These are phyloP conservation scores for Clarias batrachus DNA, from an alignment of 2,113 vertebrate species.

Conservation along the genomic window DNA sequence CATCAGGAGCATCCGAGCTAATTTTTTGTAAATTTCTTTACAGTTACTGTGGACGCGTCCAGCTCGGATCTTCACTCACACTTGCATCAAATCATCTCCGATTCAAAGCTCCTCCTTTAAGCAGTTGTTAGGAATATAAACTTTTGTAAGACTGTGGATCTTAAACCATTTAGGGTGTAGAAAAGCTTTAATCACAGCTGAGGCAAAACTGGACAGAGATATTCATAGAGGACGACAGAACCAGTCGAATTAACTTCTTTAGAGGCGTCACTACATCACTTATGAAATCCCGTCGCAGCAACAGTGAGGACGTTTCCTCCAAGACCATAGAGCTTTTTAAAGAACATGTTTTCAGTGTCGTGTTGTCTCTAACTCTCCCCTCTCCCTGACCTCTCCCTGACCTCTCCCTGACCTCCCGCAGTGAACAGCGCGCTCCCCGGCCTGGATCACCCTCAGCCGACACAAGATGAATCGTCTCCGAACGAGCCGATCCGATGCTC, in stretches of 20 bases:
- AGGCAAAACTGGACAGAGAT: neutral
- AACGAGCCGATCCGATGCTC: constrained; percentile 57
- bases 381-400: constrained; percentile 9
- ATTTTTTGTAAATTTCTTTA: too few relatives aligned
- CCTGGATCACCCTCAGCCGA: constrained; percentile 30
- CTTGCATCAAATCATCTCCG: neutral
- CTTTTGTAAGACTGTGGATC: neutral
- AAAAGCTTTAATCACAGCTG: neutral
- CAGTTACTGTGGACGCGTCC: too few relatives aligned
- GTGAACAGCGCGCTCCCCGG: constrained; percentile 44
- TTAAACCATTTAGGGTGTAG: neutral
- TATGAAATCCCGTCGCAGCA: neutral
- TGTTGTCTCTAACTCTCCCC: neutral
- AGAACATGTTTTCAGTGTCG: neutral
- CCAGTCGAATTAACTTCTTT: neutral
- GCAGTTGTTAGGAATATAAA: neutral
- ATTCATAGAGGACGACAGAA: neutral
- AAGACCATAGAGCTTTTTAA: neutral
- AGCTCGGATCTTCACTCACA: neutral
- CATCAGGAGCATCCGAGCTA: neutral
- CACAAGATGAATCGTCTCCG: constrained; percentile 55
- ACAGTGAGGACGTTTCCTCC: neutral
- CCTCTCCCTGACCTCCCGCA: constrained; percentile 30
- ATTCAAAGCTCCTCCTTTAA: neutral
- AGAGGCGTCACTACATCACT: neutral